phyloP scores from a whole-genome alignment of 1,140 invertebrate genomes.

The Drosophila quadrilineata region DNA sequence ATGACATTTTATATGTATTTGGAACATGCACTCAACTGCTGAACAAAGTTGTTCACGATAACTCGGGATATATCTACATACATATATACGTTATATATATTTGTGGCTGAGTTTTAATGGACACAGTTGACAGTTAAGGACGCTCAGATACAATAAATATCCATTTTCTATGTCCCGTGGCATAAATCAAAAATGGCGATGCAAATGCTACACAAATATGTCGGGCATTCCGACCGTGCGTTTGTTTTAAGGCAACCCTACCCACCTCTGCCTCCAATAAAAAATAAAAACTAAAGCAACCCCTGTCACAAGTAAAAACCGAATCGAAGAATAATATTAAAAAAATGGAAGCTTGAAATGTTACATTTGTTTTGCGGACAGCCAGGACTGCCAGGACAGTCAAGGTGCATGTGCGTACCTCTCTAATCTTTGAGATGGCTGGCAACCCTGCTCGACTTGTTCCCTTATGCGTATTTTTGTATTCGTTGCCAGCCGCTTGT shows the following conservation, averaged over 20 bases:
- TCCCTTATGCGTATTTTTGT: slow-evolving; percentile 21
- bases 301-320: slow-evolving; percentile 4
- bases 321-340: not conserved
- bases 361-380: slow-evolving; percentile 30
- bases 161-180: slow-evolving; percentile 52
- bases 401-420: slow-evolving; percentile 17
- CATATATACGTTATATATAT: no score
- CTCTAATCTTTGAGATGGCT: slow-evolving; percentile 10
- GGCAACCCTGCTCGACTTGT: slow-evolving; percentile 28
- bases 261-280: slow-evolving; percentile 1
- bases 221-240: slow-evolving; percentile 52
- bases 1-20: no score
- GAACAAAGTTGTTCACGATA: no score
- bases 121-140: not conserved
- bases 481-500: slow-evolving; percentile 16
- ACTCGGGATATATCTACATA: no score
- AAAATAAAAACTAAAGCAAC: slow-evolving; percentile 29
- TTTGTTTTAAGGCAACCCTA: slow-evolving; percentile 24
- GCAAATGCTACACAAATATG: slow-evolving; percentile 70
- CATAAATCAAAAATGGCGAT: slow-evolving; percentile 77
- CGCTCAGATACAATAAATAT: slow-evolving; percentile 54
- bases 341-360: slow-evolving; percentile 42
- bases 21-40: no score
- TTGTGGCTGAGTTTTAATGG: slow-evolving; percentile 16
- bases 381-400: not conserved